phyloP scores from a whole-genome alignment of 2,888 invertebrate species.

The Volucella inflata region DNA sequence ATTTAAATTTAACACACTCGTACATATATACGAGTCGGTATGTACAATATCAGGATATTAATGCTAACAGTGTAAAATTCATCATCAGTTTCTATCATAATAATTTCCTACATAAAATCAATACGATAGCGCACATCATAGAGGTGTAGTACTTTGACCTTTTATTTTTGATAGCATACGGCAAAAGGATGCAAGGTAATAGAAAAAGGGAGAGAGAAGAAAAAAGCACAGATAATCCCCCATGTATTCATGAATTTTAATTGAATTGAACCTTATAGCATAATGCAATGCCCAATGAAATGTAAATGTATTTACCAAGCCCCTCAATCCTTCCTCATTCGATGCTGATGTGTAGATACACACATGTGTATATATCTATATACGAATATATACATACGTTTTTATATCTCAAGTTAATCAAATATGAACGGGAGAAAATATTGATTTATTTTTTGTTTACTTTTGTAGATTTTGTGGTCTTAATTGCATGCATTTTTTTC shows the following conservation, averaged over 20 bases:
- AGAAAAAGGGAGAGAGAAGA: slow-evolving; percentile 2
- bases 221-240: slow-evolving; percentile 42
- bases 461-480: slow-evolving; percentile 53
- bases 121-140: slow-evolving; percentile 59
- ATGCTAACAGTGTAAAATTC: slow-evolving; percentile 47
- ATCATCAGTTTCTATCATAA: slow-evolving; percentile 46
- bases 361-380: too few species aligned
- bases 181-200: slow-evolving; percentile 52
- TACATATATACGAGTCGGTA: slow-evolving; percentile 4
- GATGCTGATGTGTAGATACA: not conserved
- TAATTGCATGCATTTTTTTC: slow-evolving; percentile 67
- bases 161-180: slow-evolving; percentile 39
- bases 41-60: slow-evolving; percentile 29
- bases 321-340: slow-evolving; percentile 3
- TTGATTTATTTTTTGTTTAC: slow-evolving; percentile 55
- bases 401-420: slow-evolving; percentile 66
- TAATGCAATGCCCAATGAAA: slow-evolving; percentile 48
- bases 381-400: not conserved
- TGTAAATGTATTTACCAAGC: slow-evolving; percentile 51
- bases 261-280: slow-evolving; percentile 68
- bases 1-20: not conserved
- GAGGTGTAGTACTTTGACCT: slow-evolving; percentile 68
- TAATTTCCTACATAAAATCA: slow-evolving; percentile 64
- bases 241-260: slow-evolving; percentile 66
- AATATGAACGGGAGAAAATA: slow-evolving; percentile 67